Evolutionary conservation across 2,888 invertebrate species (phyloP).

Genomic region (Conops quadrifasciatus): DNA sequence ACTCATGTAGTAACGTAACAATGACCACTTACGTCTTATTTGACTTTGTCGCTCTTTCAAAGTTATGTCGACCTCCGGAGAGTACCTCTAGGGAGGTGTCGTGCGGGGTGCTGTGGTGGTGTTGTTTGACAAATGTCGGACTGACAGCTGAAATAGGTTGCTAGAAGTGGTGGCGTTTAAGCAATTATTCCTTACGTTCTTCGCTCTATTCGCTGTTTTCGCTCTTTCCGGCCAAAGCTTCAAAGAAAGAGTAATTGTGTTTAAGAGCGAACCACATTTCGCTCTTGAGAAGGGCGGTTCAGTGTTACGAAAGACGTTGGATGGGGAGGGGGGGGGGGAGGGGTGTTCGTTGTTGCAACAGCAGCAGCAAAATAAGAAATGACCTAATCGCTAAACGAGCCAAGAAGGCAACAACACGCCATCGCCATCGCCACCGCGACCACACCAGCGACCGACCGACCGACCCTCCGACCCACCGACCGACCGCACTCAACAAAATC

Average conservation of each 20-base stretch:
- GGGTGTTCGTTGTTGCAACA: background rate
- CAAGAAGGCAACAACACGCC: background rate
- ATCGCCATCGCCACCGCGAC: background rate
- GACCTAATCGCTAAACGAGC: constrained; percentile 14
- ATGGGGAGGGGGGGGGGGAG: background rate
- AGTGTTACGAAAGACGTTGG: background rate
- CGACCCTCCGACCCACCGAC: background rate
- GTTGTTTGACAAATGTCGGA: background rate
- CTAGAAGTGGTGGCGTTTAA: background rate
- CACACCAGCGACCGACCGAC: background rate
- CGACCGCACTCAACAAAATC: background rate
- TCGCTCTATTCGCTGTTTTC: background rate
- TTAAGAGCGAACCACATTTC: background rate
- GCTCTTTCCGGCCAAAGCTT: no score
- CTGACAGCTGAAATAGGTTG: background rate
- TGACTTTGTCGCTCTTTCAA: no score
- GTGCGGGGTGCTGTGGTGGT: no score
- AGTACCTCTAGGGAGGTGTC: no score
- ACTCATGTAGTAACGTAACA: no score
- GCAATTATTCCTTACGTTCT: constrained; percentile 12
- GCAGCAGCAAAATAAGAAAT: constrained; percentile 21
- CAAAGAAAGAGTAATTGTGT: no score
- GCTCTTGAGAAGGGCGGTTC: background rate
- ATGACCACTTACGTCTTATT: background rate
- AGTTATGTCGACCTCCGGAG: no score